These are phyloP conservation scores for Pavo muticus DNA, from an alignment of 2,113 vertebrate species.

Conservation along the genomic window DNA sequence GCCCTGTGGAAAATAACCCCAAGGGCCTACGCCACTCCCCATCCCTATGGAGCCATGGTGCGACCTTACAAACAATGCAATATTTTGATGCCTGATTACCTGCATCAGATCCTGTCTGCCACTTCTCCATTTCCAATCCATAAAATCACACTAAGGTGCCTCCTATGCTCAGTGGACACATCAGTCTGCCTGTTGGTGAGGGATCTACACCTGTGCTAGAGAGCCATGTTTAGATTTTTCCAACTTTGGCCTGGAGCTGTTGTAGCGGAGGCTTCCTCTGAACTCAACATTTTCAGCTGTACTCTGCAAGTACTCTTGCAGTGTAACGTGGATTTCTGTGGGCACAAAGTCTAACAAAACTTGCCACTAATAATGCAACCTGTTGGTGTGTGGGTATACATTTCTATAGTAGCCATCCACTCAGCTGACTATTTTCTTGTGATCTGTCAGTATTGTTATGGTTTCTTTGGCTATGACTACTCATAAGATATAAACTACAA, in stretches of 20 bases:
- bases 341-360: not conserved
- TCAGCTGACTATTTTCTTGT: not conserved
- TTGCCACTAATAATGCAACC: not conserved
- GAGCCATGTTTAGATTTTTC: not conserved
- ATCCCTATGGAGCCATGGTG: accelerated
- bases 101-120: not conserved
- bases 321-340: not conserved
- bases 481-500: not conserved
- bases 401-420: not conserved
- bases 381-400: not conserved
- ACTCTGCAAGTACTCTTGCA: not conserved
- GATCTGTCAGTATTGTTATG: not conserved
- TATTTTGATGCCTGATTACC: accelerated
- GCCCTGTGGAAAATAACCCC: not conserved
- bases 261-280: not conserved
- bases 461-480: not conserved
- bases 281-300: not conserved
- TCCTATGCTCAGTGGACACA: not conserved
- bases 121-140: not conserved
- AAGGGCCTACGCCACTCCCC: not conserved
- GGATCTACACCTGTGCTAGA: not conserved
- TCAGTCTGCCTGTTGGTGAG: not conserved
- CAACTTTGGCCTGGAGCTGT: not conserved
- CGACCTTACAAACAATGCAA: accelerated
- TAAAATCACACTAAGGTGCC: not conserved